phyloP scores from a whole-genome alignment of 1,140 invertebrate species.

The Hypsibius dujardini region DNA sequence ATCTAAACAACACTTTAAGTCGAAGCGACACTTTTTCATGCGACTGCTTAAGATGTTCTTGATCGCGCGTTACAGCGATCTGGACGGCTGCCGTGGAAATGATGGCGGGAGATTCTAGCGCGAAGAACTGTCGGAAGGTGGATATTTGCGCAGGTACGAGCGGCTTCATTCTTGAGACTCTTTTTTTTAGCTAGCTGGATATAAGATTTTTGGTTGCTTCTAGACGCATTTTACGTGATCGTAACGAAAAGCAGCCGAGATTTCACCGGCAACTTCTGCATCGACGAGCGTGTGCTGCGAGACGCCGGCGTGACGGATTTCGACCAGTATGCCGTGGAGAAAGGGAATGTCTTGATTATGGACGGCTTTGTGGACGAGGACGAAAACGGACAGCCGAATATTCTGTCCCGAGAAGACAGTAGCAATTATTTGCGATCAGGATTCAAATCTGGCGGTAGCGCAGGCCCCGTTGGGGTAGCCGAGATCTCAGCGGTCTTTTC shows the following conservation, averaged over 20 bases:
- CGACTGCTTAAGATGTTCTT: not conserved
- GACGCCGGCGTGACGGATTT: constrained; percentile 64
- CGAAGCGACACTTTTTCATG: not conserved
- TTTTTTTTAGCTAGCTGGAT: too few species aligned
- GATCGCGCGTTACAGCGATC: constrained; percentile 50
- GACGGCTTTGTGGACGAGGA: constrained; percentile 32
- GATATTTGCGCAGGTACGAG: constrained; percentile 62
- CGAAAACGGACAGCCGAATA: too few species aligned
- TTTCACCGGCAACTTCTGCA: constrained; percentile 72
- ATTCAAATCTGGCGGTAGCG: too few species aligned
- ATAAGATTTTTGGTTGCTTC: not conserved
- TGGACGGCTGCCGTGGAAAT: constrained; percentile 90
- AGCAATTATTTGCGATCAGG: too few species aligned
- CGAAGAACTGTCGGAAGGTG: constrained; percentile 51
- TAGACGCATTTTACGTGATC: constrained; percentile 78
- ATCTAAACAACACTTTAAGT: not conserved
- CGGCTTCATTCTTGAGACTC: not conserved
- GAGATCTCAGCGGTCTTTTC: not conserved
- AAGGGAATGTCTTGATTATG: constrained; percentile 36
- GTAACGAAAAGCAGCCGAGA: constrained; percentile 55
- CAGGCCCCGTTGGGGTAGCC: too few species aligned
- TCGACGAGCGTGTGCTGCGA: constrained; percentile 77
- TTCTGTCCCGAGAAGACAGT: too few species aligned
- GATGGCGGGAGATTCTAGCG: constrained; percentile 48
- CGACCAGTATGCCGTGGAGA: constrained; percentile 62